Percentiles rank a stretch among this genome's conserved stretches.
These are phyloP conservation scores for Notarius lentiginosus DNA, from an alignment of 2,113 vertebrate genomes.

Conservation along the genomic window DNA sequence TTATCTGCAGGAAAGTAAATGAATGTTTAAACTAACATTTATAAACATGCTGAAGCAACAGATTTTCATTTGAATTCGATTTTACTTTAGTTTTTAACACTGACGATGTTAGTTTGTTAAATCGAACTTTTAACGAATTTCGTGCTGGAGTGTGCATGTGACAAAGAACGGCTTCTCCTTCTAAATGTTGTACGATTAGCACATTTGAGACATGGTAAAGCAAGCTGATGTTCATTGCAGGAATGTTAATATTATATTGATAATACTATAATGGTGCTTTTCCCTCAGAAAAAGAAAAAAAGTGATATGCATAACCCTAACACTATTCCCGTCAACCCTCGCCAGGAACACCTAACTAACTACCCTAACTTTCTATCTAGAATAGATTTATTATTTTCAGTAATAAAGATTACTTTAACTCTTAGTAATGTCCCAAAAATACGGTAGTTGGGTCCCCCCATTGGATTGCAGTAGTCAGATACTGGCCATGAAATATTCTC, in stretches of 20 bases:
- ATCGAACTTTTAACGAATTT: too few relatives aligned
- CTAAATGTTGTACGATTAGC: neutral
- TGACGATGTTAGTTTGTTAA: neutral
- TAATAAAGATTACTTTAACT: neutral
- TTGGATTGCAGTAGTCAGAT: neutral
- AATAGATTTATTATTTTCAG: neutral
- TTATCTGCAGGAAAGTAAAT: neutral
- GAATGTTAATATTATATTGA: neutral
- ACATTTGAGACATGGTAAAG: neutral
- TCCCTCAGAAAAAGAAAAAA: neutral
- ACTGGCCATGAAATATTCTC: neutral
- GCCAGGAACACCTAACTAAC: neutral
- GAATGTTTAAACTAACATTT: neutral
- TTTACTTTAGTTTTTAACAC: neutral
- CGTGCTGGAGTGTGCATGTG: too few relatives aligned
- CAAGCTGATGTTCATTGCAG: neutral
- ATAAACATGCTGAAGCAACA: neutral
- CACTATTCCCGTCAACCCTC: too few relatives aligned
- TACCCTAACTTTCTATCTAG: neutral
- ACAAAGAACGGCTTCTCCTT: too few relatives aligned
- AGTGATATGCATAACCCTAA: neutral
- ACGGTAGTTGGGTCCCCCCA: neutral
- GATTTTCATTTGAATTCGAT: neutral
- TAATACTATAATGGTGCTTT: neutral
- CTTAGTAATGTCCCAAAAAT: neutral